Conservation (phyloP, 2,797 vertebrate species). For the Melanotaenia trifasciata region DNA sequence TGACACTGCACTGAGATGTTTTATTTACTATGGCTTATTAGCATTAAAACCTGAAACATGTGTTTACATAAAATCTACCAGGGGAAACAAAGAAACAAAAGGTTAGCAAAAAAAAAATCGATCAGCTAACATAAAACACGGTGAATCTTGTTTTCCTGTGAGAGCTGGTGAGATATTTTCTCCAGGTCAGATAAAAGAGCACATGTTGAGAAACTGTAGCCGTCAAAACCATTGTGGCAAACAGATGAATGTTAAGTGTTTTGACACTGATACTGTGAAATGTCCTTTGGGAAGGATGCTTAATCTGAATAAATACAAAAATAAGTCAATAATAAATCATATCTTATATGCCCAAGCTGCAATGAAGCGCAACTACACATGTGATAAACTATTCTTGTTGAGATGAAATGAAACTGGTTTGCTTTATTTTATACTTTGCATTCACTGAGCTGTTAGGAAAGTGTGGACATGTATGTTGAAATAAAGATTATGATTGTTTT, state of each 20-base stretch:
- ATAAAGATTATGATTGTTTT: constrained; percentile 60
- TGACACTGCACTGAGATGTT: constrained; percentile 52
- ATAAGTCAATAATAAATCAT: not conserved
- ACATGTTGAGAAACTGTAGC: constrained; percentile 5
- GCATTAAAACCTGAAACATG: constrained; percentile 8
- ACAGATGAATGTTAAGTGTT: constrained; percentile 23
- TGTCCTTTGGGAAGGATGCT: constrained; percentile 24
- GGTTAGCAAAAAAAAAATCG: not conserved
- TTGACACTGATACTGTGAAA: constrained; percentile 58
- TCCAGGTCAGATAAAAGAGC: constrained; percentile 16
- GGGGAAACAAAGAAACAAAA: constrained; percentile 17
- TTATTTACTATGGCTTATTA: constrained; percentile 41
- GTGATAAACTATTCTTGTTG: not conserved
- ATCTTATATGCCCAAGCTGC: not conserved
- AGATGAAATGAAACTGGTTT: not conserved
- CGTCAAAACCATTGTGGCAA: constrained; percentile 29
- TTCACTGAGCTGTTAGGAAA: constrained; percentile 29
- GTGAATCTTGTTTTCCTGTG: not conserved
- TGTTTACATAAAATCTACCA: constrained; percentile 28
- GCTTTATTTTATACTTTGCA: constrained; percentile 30
- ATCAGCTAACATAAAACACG: not conserved
- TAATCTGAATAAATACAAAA: constrained; percentile 12
- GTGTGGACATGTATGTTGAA: constrained; percentile 47
- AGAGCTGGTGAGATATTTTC: not conserved
- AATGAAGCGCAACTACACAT: constrained; percentile 9